Percentiles rank a stretch among this genome's conserved stretches.
These are phyloP conservation scores for Strigamia transsilvanica DNA, from an alignment of 2,888 invertebrate species.

Conservation along the genomic window DNA sequence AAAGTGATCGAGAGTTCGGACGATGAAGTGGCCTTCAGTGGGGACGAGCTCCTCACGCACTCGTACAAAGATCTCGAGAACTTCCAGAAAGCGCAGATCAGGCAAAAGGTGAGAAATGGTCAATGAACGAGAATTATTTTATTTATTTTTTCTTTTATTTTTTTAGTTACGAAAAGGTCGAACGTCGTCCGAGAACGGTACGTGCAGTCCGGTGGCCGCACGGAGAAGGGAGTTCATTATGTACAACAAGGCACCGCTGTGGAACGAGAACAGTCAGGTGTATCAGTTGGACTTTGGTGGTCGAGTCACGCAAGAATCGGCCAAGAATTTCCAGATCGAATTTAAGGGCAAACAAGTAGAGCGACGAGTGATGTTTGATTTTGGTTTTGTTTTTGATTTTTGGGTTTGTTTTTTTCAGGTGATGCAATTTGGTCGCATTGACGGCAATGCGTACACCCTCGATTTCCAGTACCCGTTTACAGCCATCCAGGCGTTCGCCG, in stretches of 20 bases:
- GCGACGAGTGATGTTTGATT: slow-evolving; percentile 57
- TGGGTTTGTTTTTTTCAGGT: slow-evolving; percentile 72
- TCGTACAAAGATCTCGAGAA: slow-evolving; percentile 87
- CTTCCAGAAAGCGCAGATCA: slow-evolving; percentile 88
- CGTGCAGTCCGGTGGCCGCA: slow-evolving; percentile 58
- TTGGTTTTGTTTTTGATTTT: neutral
- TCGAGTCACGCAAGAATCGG: slow-evolving; percentile 97
- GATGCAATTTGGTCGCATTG: slow-evolving; percentile 99
- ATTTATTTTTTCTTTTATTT: neutral
- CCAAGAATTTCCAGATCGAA: slow-evolving; percentile 99
- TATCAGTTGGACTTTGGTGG: slow-evolving; percentile 99
- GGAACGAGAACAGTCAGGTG: slow-evolving; percentile 99
- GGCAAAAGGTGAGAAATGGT: slow-evolving; percentile 77
- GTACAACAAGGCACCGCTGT: slow-evolving; percentile 97
- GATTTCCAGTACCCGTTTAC: slow-evolving; percentile 99
- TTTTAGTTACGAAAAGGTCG: slow-evolving; percentile 74
- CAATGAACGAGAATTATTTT: neutral
- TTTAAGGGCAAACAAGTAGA: slow-evolving; percentile 96
- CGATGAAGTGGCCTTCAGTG: slow-evolving; percentile 71
- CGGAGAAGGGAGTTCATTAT: slow-evolving; percentile 83
- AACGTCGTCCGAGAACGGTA: slow-evolving; percentile 66
- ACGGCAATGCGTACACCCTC: slow-evolving; percentile 97
- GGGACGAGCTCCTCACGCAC: slow-evolving; percentile 64
- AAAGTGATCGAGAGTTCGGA: slow-evolving; percentile 81
- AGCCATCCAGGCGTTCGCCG: slow-evolving; percentile 97